Evolutionary conservation across 2,113 vertebrate species (phyloP).

Genomic region (Deroptyus accipitrinus): DNA sequence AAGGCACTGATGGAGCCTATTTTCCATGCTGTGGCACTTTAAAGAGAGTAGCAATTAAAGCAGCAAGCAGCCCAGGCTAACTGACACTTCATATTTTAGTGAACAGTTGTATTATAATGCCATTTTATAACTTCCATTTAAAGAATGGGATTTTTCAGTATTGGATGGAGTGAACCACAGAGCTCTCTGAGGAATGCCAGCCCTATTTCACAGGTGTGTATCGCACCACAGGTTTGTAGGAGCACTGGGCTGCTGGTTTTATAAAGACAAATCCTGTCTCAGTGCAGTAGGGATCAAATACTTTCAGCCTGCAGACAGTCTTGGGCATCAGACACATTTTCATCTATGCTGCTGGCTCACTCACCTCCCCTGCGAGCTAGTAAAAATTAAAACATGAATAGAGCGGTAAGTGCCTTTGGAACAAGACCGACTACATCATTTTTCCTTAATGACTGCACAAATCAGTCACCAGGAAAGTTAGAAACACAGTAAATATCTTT

Average conservation of each 20-base stretch:
- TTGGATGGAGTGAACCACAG: background rate
- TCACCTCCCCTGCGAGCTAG: background rate
- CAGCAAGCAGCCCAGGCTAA: slow-evolving; percentile 11
- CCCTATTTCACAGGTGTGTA: background rate
- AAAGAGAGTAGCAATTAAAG: background rate
- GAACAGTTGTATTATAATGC: background rate
- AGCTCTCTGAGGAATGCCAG: background rate
- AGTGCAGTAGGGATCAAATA: background rate
- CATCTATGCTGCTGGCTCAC: background rate
- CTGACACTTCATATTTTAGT: background rate
- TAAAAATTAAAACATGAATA: slow-evolving; percentile 24
- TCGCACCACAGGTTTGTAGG: background rate
- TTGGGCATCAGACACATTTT: background rate
- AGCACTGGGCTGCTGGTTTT: background rate
- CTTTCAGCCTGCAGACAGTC: background rate
- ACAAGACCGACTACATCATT: background rate
- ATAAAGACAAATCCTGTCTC: background rate
- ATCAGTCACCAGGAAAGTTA: background rate
- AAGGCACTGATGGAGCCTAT: background rate
- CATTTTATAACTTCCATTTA: background rate
- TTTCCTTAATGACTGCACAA: background rate
- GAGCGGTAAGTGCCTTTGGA: slow-evolving; percentile 1
- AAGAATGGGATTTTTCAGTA: background rate
- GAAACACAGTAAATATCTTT: background rate
- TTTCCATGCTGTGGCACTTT: slow-evolving; percentile 14